These are phyloP conservation scores for Drosophila mercatorum DNA, from an alignment of 2,888 invertebrate species.

Conservation along the genomic window DNA sequence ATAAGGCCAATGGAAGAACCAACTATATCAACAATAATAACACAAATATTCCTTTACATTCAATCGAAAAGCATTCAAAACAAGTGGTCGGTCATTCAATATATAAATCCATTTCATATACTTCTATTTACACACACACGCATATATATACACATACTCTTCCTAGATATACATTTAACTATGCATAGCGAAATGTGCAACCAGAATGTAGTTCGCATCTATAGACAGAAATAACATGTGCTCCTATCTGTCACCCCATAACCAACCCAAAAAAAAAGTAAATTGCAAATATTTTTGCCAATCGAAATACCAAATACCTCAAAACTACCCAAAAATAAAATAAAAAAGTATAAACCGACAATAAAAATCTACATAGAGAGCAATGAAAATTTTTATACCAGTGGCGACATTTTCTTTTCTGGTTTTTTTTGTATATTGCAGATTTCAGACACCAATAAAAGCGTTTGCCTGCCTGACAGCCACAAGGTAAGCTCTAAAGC, in stretches of 20 bases:
- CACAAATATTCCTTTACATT: constrained; percentile 33
- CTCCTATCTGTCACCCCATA: constrained; percentile 34
- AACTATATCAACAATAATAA: constrained; percentile 24
- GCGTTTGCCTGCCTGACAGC: constrained; percentile 85
- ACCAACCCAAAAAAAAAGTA: constrained; percentile 24
- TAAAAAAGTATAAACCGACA: constrained; percentile 26
- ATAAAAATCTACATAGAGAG: constrained; percentile 48
- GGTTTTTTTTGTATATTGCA: constrained; percentile 82
- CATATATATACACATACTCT: constrained; percentile 9
- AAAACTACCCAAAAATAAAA: constrained; percentile 2
- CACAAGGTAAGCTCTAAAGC: constrained; percentile 83
- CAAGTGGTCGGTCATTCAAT: constrained; percentile 60
- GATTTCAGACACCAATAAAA: constrained; percentile 85
- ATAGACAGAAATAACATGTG: constrained; percentile 45
- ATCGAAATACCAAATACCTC: constrained; percentile 29
- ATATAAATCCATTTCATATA: constrained; percentile 20
- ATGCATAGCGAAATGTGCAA: constrained; percentile 53
- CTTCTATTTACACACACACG: constrained; percentile 9
- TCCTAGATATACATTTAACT: constrained; percentile 39
- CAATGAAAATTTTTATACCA: constrained; percentile 68
- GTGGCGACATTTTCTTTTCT: constrained; percentile 82
- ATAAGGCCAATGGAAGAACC: constrained; percentile 26
- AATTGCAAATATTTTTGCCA: constrained; percentile 36
- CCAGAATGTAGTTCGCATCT: constrained; percentile 39
- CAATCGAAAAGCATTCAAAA: constrained; percentile 35